Evolutionary conservation across 1,140 invertebrate species (phyloP), one percentile per base, ranked within the genome.

Genomic region (Formica exsecta): DNA sequence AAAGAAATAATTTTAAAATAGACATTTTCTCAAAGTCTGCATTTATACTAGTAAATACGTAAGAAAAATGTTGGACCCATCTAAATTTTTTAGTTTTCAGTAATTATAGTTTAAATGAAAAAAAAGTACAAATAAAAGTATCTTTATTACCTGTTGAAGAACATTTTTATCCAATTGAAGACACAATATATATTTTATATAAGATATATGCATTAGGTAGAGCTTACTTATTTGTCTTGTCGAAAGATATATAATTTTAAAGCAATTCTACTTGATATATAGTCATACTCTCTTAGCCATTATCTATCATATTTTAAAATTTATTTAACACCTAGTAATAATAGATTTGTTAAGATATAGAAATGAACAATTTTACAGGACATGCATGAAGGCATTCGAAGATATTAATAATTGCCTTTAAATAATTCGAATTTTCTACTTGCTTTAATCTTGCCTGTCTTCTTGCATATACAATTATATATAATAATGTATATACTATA

Each of bases 401-500:
- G 22, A 36, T 66, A 57, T 77, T 41, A 66, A 38, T 48, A 61
- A 38, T 65, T 77, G 70, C 38, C 62, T 57, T 36, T 83, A 48
- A 73, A 57, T 25, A 73, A 59, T 81, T 59, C 19, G 25, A 81
- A 44, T 71, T 71, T 71, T 19, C 25, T 81, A 81, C 25, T 71
- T 71, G 36, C 66, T 81, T 81, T 71, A 70, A 16, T 59, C 54
- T 81, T 59, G 66, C 38, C 54, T 61, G 51, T 73, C 66, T 71
- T 81, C 51, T 59, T 71, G 44, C 59, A 62, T 64, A 75, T 29
- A 36, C 48, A 66, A 85, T 77, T 44, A 44, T 51, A 16, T 51
- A 48, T 76, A 77, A 75, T 75, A 75, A 64, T 76, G 59, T 65
- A 77, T 36, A 76, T 85, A 74, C 61, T 59, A 57, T 29, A 70